phyloP scores from a whole-genome alignment of 2,797 vertebrate genomes.

The Poeciliopsis turneri region DNA sequence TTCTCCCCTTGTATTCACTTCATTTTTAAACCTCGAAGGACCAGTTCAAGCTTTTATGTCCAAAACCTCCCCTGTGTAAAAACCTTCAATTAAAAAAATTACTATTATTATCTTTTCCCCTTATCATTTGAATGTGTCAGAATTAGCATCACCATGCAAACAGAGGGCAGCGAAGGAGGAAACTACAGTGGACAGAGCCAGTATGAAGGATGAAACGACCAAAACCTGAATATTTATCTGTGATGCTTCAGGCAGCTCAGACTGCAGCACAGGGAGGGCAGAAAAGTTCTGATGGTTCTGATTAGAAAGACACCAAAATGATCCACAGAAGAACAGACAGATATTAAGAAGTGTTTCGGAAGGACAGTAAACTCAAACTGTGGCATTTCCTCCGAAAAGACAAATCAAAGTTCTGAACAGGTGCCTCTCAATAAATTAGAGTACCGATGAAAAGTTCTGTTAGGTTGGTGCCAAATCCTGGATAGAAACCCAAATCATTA shows the following conservation, averaged over 20 bases:
- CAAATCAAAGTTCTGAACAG: not conserved
- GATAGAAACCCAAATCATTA: not conserved
- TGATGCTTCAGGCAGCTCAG: not conserved
- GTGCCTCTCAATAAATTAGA: not conserved
- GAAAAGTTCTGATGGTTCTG: constrained; percentile 3
- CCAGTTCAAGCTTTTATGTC: not conserved
- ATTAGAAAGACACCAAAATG: constrained; percentile 10
- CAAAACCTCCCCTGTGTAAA: not conserved
- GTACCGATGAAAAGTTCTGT: not conserved
- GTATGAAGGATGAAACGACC: not conserved
- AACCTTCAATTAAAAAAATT: not conserved
- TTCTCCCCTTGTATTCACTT: not conserved
- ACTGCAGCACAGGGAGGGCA: too few species aligned
- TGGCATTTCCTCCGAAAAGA: not conserved
- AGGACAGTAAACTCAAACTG: not conserved
- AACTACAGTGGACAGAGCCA: not conserved
- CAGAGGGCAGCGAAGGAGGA: too few species aligned
- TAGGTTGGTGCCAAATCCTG: not conserved
- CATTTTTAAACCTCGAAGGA: not conserved
- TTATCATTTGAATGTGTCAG: not conserved
- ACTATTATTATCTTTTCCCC: not conserved
- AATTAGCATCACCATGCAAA: not conserved
- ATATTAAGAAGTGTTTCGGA: constrained; percentile 1
- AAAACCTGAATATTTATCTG: not conserved
- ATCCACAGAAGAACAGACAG: not conserved